These are phyloP conservation scores for Cataglyphis hispanica DNA, from an alignment of 1,140 invertebrate species.

Conservation along the genomic window DNA sequence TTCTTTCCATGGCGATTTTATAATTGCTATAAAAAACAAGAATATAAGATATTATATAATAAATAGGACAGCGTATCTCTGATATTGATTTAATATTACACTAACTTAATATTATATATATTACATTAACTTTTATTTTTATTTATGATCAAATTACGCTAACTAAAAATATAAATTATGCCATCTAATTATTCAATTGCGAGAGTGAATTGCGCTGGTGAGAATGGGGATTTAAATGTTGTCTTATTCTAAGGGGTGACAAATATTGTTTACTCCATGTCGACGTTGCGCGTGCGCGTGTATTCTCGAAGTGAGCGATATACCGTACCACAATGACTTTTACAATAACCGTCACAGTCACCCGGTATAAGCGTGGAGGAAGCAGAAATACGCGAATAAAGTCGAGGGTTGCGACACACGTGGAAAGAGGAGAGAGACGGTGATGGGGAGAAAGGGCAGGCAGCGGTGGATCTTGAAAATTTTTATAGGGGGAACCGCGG, in stretches of 20 bases:
- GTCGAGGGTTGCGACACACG: conserved; percentile 41
- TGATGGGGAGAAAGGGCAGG: conserved; percentile 20
- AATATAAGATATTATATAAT: not conserved
- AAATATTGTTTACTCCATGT: conserved; percentile 21
- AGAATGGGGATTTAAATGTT: not conserved
- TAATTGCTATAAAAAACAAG: not conserved
- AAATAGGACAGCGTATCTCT: too few species aligned
- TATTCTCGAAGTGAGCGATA: not conserved
- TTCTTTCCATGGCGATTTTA: not conserved
- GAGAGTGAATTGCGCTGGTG: not conserved
- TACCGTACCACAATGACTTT: not conserved
- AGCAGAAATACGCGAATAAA: conserved; percentile 31
- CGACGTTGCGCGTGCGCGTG: not conserved
- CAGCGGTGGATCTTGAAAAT: conserved; percentile 45
- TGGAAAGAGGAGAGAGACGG: conserved; percentile 17
- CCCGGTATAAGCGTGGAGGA: conserved; percentile 50
- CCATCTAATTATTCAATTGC: not conserved
- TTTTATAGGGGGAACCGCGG: conserved; percentile 41
- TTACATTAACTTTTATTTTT: not conserved
- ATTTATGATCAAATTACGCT: not conserved
- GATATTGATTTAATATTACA: too few species aligned
- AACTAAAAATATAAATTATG: too few species aligned
- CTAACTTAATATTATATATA: not conserved
- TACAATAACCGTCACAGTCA: conserved; percentile 1
- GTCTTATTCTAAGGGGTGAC: not conserved